Evolutionary conservation across 2,888 invertebrate species (phyloP), one percentile per base, ranked within the genome.

Genomic region (Nemapogon koenigi): DNA sequence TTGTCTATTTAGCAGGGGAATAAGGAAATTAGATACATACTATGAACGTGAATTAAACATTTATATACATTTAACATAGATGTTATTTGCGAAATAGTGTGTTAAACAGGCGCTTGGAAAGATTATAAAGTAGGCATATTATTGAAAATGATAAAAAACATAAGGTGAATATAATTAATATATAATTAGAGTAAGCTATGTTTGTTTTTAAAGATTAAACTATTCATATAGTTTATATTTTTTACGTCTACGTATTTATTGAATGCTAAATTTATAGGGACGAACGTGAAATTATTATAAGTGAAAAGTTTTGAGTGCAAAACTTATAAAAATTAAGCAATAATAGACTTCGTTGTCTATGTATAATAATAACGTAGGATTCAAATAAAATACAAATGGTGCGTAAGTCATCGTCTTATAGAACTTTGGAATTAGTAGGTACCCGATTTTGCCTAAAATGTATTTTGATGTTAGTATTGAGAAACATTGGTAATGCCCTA

Each of bases 201-300:
- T 76, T 78, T 78, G 76, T 76, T 78, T 78, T 78, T 76, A 75
- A 76, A 78, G 76, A 78, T 78, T 78, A 76, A 78, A 78, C 78
- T 78, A 78, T 78, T 70, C 4, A 78, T 75, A 78, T 78, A 78
- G 78, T 78, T 78, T 78, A 78, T 78, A 78, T 78, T 78, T 78
- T 78, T 76, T 78, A 78, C 78, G 69, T 78, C 73, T 78, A 76
- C 70, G 76, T 78, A 78, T 76, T 78, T 78, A 78, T 78, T 76
- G 76, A 76, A 73, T 68, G 75, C 72, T 76, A 76, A 78, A 72
- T 70, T 78, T 76, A 76, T 78, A 66, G 75, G 73, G 72, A 70
- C 62, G 70, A 61, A 68, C 68, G 68, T 76, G 76, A 76, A 73
- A 76, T 73, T 76, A 76, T 75, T 73, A 73, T 73, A 76, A 76